Evolutionary conservation across 2,797 vertebrate species (phyloP).

Genomic region (Acanthurus lineatus): DNA sequence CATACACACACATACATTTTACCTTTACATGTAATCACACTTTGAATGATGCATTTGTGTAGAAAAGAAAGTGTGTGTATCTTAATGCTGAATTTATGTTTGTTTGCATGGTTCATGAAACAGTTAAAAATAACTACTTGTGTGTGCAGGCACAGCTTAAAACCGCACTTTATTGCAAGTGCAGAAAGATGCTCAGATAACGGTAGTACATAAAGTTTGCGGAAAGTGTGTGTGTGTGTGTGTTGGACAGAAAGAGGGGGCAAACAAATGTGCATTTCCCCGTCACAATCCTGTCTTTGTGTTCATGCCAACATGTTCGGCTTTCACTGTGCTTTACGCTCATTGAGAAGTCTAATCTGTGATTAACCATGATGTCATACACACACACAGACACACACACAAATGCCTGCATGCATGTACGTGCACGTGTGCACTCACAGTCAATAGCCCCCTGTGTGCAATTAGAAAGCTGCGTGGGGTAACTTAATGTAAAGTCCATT

Average conservation of each 20-base stretch:
- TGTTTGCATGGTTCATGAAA: background rate
- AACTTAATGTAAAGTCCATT: slow-evolving; percentile 76
- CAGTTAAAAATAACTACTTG: background rate
- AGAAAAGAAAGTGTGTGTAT: background rate
- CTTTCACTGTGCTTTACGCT: slow-evolving; percentile 70
- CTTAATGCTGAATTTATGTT: background rate
- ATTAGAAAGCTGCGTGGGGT: slow-evolving; percentile 66
- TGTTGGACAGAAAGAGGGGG: background rate
- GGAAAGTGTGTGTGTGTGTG: slow-evolving; percentile 6
- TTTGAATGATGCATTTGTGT: background rate
- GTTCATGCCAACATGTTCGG: slow-evolving; percentile 54
- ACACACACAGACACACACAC: background rate
- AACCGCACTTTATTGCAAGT: background rate
- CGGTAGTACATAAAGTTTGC: background rate
- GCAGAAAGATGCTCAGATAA: slow-evolving; percentile 30
- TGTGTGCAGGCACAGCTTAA: background rate
- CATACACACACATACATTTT: background rate
- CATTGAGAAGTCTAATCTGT: slow-evolving; percentile 72
- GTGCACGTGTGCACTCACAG: background rate
- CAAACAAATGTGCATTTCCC: slow-evolving; percentile 51
- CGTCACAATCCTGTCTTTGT: slow-evolving; percentile 67
- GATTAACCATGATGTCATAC: slow-evolving; percentile 79
- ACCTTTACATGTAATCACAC: background rate
- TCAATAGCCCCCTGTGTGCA: slow-evolving; percentile 67
- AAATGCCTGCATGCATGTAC: background rate